Evolutionary conservation across 2,888 invertebrate genomes (phyloP).

Genomic region (Didymodactylos carnosus): DNA sequence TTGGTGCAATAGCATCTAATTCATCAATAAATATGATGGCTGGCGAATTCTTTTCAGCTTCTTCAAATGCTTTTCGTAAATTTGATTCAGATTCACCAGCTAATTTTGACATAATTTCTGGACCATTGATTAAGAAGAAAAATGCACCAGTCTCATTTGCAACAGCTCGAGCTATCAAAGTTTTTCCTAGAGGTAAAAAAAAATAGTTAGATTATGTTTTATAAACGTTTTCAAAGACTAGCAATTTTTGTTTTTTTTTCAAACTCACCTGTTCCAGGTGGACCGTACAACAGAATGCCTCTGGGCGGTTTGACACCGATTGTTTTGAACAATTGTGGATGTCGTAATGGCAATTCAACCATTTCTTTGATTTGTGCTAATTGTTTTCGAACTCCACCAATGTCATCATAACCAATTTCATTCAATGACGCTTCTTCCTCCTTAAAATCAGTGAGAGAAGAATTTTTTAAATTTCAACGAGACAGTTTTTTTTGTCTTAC

Average conservation of each 20-base stretch:
- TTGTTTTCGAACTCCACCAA: constrained; percentile 95
- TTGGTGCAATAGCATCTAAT: constrained; percentile 95
- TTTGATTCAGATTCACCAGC: constrained; percentile 98
- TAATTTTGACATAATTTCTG: constrained; percentile 98
- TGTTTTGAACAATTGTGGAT: constrained; percentile 95
- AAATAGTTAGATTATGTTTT: not conserved
- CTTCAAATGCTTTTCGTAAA: constrained; percentile 92
- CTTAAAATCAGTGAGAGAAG: no score
- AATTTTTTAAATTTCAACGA: no score
- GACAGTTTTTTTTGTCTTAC: no score
- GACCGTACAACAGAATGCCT: constrained; percentile 84
- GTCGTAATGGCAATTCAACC: constrained; percentile 90
- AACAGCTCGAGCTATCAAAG: constrained; percentile 88
- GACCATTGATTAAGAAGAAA: constrained; percentile 93
- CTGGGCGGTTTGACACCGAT: constrained; percentile 95
- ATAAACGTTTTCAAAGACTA: no score
- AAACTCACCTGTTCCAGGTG: constrained; percentile 39
- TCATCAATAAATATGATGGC: constrained; percentile 99
- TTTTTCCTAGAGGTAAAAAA: constrained; percentile 45
- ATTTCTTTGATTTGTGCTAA: constrained; percentile 98
- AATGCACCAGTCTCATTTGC: constrained; percentile 99
- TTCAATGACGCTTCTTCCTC: constrained; percentile 91
- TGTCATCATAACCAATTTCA: constrained; percentile 98
- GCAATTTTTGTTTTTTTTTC: no score
- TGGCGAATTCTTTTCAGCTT: constrained; percentile 95